Evolutionary conservation across 2,113 vertebrate species (phyloP).

Genomic region (Planiliza haematocheilus): DNA sequence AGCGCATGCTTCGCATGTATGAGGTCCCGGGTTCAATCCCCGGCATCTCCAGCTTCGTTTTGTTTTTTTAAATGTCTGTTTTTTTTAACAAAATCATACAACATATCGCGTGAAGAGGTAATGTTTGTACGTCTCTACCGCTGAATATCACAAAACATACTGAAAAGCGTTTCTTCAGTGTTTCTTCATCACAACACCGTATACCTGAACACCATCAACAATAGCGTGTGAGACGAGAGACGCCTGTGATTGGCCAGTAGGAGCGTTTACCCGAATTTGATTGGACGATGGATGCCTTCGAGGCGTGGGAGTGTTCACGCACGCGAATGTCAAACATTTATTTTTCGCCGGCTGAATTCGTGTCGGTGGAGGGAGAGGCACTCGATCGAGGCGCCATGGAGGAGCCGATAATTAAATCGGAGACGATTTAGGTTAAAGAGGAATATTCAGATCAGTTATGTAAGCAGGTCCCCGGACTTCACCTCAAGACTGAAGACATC

Average conservation of each 20-base stretch:
- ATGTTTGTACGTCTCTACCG: too few species aligned
- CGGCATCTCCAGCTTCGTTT: slow-evolving; percentile 89
- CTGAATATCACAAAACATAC: too few species aligned
- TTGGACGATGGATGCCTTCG: slow-evolving; percentile 27
- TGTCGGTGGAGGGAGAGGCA: slow-evolving; percentile 8
- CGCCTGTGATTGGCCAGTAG: slow-evolving; percentile 42
- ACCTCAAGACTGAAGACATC: slow-evolving; percentile 23
- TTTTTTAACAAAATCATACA: too few species aligned
- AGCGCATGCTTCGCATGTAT: slow-evolving; percentile 90
- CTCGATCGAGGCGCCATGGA: slow-evolving; percentile 1
- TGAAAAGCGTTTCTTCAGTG: too few species aligned
- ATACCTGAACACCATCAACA: too few species aligned
- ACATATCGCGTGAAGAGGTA: too few species aligned
- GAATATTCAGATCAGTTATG: too few species aligned
- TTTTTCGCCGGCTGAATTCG: slow-evolving; percentile 28
- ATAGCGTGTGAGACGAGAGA: too few species aligned
- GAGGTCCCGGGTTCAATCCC: slow-evolving; percentile 89
- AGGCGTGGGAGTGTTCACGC: slow-evolving; percentile 40
- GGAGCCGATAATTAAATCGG: background rate
- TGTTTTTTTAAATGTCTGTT: too few species aligned
- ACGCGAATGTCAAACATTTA: slow-evolving; percentile 44
- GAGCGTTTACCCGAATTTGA: slow-evolving; percentile 18
- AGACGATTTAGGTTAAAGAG: slow-evolving; percentile 7
- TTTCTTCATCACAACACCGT: too few species aligned
- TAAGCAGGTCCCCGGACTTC: slow-evolving; percentile 37